Conservation (phyloP, 2,888 invertebrate genomes). For the Dynastes tityus region DNA sequence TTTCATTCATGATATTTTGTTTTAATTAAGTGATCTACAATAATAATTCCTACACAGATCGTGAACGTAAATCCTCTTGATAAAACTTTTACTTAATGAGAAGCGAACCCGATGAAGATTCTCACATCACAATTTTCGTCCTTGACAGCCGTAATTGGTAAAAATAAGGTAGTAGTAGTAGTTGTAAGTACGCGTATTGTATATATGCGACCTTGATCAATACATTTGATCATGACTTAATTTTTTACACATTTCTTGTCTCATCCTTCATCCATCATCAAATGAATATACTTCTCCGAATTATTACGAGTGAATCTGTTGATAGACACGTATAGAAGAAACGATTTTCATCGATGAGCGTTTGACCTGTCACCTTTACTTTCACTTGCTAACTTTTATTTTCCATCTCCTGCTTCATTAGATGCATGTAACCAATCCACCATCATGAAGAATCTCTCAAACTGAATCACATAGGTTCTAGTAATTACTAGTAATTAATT, state of each 20-base stretch:
- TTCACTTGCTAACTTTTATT: conserved; percentile 22
- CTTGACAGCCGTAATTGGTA: conserved; percentile 14
- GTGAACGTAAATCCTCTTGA: not conserved
- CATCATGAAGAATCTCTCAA: not conserved
- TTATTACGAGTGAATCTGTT: not conserved
- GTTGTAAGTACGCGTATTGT: conserved; percentile 4
- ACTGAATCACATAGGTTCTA: too few species aligned
- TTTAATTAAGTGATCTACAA: conserved; percentile 16
- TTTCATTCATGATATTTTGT: not conserved
- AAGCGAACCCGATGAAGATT: conserved; percentile 28
- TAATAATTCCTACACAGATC: not conserved
- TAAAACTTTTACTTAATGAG: conserved; percentile 8
- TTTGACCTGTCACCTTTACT: conserved; percentile 39
- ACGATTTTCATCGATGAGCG: conserved; percentile 4
- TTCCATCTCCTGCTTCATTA: conserved; percentile 1
- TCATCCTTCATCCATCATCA: not conserved
- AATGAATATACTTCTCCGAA: not conserved
- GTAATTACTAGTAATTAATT: too few species aligned
- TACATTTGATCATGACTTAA: conserved; percentile 25
- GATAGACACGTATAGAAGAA: not conserved
- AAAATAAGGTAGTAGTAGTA: not conserved
- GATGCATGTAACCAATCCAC: not conserved
- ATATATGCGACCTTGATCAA: conserved; percentile 30
- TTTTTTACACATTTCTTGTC: not conserved
- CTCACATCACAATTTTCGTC: conserved; percentile 21